These are phyloP conservation scores for Agelaius tricolor DNA, from an alignment of 2,113 vertebrate genomes.

Conservation along the genomic window DNA sequence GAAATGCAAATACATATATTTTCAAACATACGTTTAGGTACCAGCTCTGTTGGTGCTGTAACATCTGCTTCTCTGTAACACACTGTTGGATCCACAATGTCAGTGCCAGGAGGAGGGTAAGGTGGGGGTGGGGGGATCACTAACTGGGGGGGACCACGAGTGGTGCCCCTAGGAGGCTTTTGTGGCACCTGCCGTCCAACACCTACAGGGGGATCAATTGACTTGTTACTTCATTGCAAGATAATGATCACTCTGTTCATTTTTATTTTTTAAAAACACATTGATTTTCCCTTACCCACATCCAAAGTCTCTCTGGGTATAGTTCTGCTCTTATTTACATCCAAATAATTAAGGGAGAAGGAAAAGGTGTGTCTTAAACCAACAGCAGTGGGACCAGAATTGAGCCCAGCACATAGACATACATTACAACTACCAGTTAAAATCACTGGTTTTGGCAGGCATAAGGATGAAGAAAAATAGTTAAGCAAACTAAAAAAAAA, in stretches of 20 bases:
- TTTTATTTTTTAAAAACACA: neutral
- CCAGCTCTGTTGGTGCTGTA: constrained; percentile 66
- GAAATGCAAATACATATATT: constrained; percentile 3
- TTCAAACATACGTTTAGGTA: constrained; percentile 80
- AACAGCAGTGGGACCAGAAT: neutral
- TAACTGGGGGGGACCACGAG: constrained; percentile 75
- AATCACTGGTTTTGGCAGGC: neutral
- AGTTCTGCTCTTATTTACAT: neutral
- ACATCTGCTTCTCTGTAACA: constrained; percentile 70
- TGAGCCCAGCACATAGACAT: neutral
- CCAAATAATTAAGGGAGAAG: neutral
- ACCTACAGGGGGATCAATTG: constrained; percentile 79
- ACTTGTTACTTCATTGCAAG: constrained; percentile 62
- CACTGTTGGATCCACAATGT: constrained; percentile 57
- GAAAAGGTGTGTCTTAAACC: neutral
- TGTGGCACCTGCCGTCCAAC: constrained; percentile 78
- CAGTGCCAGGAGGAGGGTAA: constrained; percentile 77
- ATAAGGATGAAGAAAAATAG: neutral
- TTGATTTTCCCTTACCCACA: neutral
- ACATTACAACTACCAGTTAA: neutral
- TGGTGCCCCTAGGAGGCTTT: constrained; percentile 79
- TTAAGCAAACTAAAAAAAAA: neutral
- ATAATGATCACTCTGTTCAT: neutral
- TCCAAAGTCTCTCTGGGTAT: neutral
- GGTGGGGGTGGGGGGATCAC: constrained; percentile 81